Evolutionary conservation across 1,140 invertebrate species (phyloP), one percentile per base, ranked within the genome.

Genomic region (Trypoxylus dichotomus): DNA sequence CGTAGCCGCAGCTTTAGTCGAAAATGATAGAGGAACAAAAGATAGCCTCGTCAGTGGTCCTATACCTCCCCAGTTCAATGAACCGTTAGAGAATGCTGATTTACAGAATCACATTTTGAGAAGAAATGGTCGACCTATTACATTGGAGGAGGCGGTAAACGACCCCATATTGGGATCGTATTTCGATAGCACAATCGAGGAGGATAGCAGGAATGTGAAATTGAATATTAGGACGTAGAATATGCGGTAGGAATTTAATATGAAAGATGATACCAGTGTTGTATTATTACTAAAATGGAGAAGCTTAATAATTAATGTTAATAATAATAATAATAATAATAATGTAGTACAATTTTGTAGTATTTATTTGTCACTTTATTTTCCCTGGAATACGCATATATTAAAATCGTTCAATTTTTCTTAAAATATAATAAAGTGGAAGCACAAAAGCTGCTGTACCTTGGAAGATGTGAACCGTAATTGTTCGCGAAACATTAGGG

Each of bases 81-180:
- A 74, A 10, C 72, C 72, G 15, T 41, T 37, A 42, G 29, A 41
- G 19, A 43, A 74, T 10, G 19, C 72, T 2, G 29, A 74, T 24
- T 43, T 74, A 29, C 72, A 74, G 41, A 74, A 74, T 19, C 41
- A 74, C 29, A 37, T 74, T 19, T 42, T 74, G 15, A 37, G 72
- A 19, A 21, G 60, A 15, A 68, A 54, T 5, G 15, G 47, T 15
- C 13, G 60, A 29, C 60, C 60, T 7, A 25, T 68, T 8, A 68
- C 60, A 10, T 68, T 68, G 21, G 60, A 68, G 21, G 60, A 68
- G 24, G 60, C 60, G 5, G 24, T 68, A 1, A 68, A 68, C 1
- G 60, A 68, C 11, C 60, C 60, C 11, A 68, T 68, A 68, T 68
- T 68, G 0, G 60, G 24, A 7, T 29, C 60, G 21, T 68, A 68